Evolutionary conservation across 2,888 invertebrate species (phyloP).

Genomic region (Eustalomyia histrio): DNA sequence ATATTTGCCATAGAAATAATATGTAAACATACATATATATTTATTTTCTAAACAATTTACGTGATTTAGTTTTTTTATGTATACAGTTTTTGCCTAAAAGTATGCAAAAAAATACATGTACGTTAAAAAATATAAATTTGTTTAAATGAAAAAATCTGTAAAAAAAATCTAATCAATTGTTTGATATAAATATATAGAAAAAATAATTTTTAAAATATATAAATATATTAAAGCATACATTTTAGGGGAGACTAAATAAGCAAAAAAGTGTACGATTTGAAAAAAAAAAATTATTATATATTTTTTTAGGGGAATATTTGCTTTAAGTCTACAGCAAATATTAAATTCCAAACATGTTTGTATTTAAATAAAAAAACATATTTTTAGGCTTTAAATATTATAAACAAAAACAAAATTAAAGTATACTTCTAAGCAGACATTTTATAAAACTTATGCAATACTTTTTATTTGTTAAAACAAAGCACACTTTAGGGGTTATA

Average conservation of each 20-base stretch:
- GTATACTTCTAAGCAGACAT: neutral
- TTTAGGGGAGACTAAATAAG: too few species aligned
- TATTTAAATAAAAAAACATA: too few species aligned
- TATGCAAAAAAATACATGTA: constrained; percentile 45
- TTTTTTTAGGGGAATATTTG: too few species aligned
- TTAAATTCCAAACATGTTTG: too few species aligned
- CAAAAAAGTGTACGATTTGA: neutral
- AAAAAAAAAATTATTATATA: too few species aligned
- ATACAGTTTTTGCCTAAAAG: constrained; percentile 32
- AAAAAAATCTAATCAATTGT: neutral
- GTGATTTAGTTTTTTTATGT: constrained; percentile 28
- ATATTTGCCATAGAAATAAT: constrained; percentile 46
- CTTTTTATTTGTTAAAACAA: neutral
- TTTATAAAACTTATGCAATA: neutral
- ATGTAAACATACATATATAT: neutral
- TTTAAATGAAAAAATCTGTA: neutral
- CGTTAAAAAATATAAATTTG: constrained; percentile 7
- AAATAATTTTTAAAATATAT: neutral
- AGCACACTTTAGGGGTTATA: neutral
- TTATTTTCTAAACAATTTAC: constrained; percentile 45
- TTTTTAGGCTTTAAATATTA: neutral
- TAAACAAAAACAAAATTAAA: neutral
- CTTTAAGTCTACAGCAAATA: too few species aligned
- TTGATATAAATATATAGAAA: neutral
- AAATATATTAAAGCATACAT: constrained; percentile 29